Evolutionary conservation across 2,888 invertebrate genomes (phyloP), one percentile per base, ranked within the genome.

Genomic region (Autographa gamma): DNA sequence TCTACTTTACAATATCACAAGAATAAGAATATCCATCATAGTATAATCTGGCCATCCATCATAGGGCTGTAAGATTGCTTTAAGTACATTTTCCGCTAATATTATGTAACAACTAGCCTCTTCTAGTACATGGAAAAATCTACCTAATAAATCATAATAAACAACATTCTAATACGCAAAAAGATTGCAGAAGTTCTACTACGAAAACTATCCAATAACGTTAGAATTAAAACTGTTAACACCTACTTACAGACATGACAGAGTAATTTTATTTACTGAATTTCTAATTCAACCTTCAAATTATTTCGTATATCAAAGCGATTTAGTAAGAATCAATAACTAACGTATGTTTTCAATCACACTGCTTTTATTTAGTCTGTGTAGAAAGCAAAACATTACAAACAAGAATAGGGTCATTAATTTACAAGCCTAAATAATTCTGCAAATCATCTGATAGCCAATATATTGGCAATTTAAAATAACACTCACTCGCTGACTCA

Each of bases 71-170:
- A 52, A n/a, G 18, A 64, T 31, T 32, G 56, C 43, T 63, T 25
- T 31, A 64, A 60, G 52, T 61, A 32, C 25, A 31, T 76, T 64
- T 76, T 31, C 76, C 71, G 38, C 54, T 34, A 48, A n/a, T 52
- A 63, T 75, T 79, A 80, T 43, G 54, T 66, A 69, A 76, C 41
- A 34, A 25, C 52, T 52, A 0, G 41, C 62, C 58, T 31, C 60
- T 48, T 61, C 63, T 38, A 18, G 34, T 63, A 76, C 66, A 66
- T 70, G 66, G 63, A 80, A 76, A 76, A 76, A 76, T 76, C 52
- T 69, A 66, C 18, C 11, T 61, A 38, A 79, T 76, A 76, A 76
- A 79, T 76, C 76, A 79, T 66, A 76, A 79, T 66, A 69, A 69
- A 76, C 63, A 58, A 66, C 60, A 13, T 80, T 41, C 59, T 31